phyloP scores from a whole-genome alignment of 2,888 invertebrate species.

The Nephrocerus scutellatus region DNA sequence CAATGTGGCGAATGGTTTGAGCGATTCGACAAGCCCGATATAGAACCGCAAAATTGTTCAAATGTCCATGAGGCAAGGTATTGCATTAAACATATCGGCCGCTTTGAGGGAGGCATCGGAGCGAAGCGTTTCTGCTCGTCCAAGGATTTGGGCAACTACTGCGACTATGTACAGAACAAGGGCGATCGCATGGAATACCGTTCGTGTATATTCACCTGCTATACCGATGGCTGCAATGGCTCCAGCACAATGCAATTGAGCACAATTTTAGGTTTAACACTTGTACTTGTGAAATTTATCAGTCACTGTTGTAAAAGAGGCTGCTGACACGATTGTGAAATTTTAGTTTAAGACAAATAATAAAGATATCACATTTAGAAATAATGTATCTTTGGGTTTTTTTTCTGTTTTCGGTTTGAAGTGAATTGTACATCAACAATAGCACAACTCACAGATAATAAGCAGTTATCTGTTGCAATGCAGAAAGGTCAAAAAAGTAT shows the following conservation, averaged over 20 bases:
- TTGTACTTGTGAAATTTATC: no score
- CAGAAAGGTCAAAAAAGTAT: no score
- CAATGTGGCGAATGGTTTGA: constrained; percentile 77
- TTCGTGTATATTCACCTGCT: constrained; percentile 82
- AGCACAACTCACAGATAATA: no score
- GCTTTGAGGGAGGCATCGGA: constrained; percentile 85
- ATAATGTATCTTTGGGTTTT: no score
- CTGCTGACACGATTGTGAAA: no score
- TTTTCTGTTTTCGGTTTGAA: no score
- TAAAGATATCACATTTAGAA: no score
- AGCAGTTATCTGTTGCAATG: no score
- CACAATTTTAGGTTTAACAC: no score
- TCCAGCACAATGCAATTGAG: constrained; percentile 37
- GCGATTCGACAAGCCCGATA: constrained; percentile 55
- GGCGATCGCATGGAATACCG: constrained; percentile 80
- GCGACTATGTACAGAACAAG: constrained; percentile 76
- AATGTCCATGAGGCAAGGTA: constrained; percentile 76
- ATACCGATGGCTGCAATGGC: constrained; percentile 76
- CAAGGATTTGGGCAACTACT: constrained; percentile 79
- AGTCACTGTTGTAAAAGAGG: no score
- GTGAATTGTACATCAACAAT: no score
- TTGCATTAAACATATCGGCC: constrained; percentile 89
- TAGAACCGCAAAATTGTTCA: constrained; percentile 65
- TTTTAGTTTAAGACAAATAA: no score
- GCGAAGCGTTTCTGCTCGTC: constrained; percentile 84